phyloP scores from a whole-genome alignment of 1,140 invertebrate genomes.

The Bombus terrestris region DNA sequence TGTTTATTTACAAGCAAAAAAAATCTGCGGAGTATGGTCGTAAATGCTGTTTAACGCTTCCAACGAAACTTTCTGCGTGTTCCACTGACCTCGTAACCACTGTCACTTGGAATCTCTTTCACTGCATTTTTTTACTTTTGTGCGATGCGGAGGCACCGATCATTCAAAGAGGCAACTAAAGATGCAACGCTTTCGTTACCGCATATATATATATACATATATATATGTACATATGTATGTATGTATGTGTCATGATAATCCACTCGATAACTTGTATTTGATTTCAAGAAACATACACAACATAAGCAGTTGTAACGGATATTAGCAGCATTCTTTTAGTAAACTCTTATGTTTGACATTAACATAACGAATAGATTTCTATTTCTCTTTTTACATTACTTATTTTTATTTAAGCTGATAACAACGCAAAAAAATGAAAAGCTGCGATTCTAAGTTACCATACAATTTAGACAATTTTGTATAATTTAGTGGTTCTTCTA shows the following conservation, averaged over 20 bases:
- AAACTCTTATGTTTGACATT: too few relatives aligned
- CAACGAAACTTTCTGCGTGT: slow-evolving; percentile 41
- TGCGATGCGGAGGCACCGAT: not conserved
- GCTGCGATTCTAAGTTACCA: too few relatives aligned
- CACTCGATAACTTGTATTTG: not conserved
- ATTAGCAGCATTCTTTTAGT: too few relatives aligned
- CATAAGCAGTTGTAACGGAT: too few relatives aligned
- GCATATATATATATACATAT: not conserved
- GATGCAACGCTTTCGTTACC: slow-evolving; percentile 15
- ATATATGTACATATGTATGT: too few relatives aligned
- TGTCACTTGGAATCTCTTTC: slow-evolving; percentile 65
- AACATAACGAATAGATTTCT: too few relatives aligned
- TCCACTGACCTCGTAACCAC: slow-evolving; percentile 65
- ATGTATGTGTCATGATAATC: not conserved
- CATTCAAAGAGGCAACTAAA: not conserved
- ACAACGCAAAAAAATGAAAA: too few relatives aligned
- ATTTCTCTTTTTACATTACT: too few relatives aligned
- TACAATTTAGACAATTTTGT: too few relatives aligned
- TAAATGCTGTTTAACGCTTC: slow-evolving; percentile 58
- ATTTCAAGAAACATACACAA: too few relatives aligned
- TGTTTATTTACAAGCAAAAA: slow-evolving; percentile 39
- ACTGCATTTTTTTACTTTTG: slow-evolving; percentile 62
- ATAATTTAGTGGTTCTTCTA: too few relatives aligned
- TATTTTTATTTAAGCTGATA: too few relatives aligned
- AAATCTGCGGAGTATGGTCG: slow-evolving; percentile 11